phyloP scores from a whole-genome alignment of 2,113 vertebrate species.

The Thamnophis sirtalis region DNA sequence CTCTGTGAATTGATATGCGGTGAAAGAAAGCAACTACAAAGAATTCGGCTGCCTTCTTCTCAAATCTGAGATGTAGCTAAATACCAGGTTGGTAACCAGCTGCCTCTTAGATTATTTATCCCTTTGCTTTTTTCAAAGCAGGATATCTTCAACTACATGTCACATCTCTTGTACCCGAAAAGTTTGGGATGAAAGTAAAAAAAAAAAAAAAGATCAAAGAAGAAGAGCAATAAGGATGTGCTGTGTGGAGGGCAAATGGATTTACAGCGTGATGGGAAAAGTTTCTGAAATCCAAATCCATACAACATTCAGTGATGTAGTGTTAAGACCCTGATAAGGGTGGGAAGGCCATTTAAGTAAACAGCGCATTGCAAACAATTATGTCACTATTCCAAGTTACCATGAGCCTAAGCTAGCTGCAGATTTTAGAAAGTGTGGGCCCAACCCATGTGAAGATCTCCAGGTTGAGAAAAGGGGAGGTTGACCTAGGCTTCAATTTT shows the following conservation, averaged over 20 bases:
- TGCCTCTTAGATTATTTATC: slow-evolving; percentile 65
- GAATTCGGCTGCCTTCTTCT: background rate
- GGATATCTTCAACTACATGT: slow-evolving; percentile 46
- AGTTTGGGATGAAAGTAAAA: slow-evolving; percentile 60
- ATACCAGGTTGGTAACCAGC: slow-evolving; percentile 52
- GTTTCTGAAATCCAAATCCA: slow-evolving; percentile 46
- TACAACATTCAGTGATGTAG: slow-evolving; percentile 64
- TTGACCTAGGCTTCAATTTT: background rate
- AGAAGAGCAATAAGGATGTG: background rate
- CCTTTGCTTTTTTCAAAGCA: slow-evolving; percentile 41
- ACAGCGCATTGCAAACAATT: slow-evolving; percentile 62
- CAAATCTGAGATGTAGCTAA: background rate
- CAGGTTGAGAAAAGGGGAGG: background rate
- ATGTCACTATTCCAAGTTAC: background rate
- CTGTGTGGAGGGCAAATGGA: background rate
- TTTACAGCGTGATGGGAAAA: background rate
- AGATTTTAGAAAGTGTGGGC: background rate
- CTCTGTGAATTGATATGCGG: background rate
- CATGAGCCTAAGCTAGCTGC: background rate
- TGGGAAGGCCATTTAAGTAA: slow-evolving; percentile 72
- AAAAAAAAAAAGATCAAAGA: slow-evolving; percentile 27
- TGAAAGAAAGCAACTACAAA: background rate
- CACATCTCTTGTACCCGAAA: slow-evolving; percentile 61
- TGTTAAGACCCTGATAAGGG: slow-evolving; percentile 64
- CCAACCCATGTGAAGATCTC: background rate